A percentile compares a stretch with the other conserved stretches of the same genome.
Evolutionary conservation across 2,888 invertebrate species (phyloP).

Genomic region (Anodontia alba): DNA sequence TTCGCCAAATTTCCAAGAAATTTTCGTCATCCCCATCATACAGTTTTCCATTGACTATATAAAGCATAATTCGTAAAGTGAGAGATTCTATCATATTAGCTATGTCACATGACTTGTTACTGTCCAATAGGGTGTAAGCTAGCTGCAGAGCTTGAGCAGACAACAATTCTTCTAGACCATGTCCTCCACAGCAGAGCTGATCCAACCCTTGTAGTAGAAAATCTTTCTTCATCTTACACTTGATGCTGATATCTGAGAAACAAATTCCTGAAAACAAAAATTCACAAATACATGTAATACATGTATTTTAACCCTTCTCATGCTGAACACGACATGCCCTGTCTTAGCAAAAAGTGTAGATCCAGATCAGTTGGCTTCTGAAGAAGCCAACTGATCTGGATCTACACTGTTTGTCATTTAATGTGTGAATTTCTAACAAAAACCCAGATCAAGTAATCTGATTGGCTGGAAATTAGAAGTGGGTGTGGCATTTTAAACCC

Average conservation of each 20-base stretch:
- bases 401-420: too few species aligned
- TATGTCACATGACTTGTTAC: conserved; percentile 62
- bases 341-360: neutral
- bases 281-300: neutral
- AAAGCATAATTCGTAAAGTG: conserved; percentile 71
- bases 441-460: too few species aligned
- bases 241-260: conserved; percentile 67
- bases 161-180: conserved; percentile 67
- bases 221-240: conserved; percentile 66
- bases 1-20: conserved; percentile 68
- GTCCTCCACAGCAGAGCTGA: conserved; percentile 60
- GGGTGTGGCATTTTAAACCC: too few species aligned
- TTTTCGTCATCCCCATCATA: conserved; percentile 66
- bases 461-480: too few species aligned
- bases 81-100: conserved; percentile 64
- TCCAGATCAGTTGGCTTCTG: neutral
- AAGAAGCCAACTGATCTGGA: neutral
- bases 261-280: conserved; percentile 58
- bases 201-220: conserved; percentile 70
- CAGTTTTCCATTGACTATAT: conserved; percentile 70
- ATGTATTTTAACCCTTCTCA: too few species aligned
- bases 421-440: too few species aligned
- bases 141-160: conserved; percentile 65
- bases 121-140: conserved; percentile 58
- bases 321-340: too few species aligned